These are phyloP conservation scores for Sinosuthora webbiana DNA, from an alignment of 2,113 vertebrate species.

Conservation along the genomic window DNA sequence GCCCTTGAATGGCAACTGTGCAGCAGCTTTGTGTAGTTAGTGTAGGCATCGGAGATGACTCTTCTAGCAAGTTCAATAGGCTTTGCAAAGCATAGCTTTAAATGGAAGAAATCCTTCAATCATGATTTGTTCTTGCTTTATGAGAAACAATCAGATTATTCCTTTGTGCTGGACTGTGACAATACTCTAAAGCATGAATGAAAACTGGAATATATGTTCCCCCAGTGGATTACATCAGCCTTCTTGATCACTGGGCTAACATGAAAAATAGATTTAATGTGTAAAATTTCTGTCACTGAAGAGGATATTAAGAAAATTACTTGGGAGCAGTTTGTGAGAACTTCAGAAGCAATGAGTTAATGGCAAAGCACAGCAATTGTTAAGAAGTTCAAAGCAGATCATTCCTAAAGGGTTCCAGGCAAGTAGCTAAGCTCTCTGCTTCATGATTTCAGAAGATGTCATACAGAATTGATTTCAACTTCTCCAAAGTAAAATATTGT, in stretches of 20 bases:
- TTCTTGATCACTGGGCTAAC: conserved; percentile 23
- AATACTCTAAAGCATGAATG: conserved; percentile 58
- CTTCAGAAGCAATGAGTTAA: neutral
- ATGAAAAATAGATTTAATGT: conserved; percentile 33
- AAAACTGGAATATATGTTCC: conserved; percentile 40
- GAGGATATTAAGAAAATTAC: neutral
- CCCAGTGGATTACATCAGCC: conserved; percentile 59
- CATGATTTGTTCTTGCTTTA: conserved; percentile 18
- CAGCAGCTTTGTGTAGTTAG: conserved; percentile 11
- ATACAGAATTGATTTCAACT: neutral
- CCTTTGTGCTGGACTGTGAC: conserved; percentile 12
- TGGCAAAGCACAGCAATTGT: neutral
- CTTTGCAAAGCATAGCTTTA: conserved; percentile 32
- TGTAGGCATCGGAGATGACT: conserved; percentile 13
- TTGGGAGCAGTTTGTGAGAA: neutral
- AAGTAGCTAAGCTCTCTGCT: neutral
- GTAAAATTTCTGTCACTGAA: neutral
- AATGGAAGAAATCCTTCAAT: conserved; percentile 46
- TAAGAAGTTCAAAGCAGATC: neutral
- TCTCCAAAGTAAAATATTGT: neutral
- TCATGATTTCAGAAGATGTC: neutral
- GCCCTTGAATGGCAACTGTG: conserved; percentile 32
- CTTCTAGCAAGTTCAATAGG: conserved; percentile 3
- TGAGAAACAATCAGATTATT: conserved; percentile 45
- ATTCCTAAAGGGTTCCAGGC: neutral